phyloP scores from a whole-genome alignment of 2,113 vertebrate genomes.

The Cepphus grylle region DNA sequence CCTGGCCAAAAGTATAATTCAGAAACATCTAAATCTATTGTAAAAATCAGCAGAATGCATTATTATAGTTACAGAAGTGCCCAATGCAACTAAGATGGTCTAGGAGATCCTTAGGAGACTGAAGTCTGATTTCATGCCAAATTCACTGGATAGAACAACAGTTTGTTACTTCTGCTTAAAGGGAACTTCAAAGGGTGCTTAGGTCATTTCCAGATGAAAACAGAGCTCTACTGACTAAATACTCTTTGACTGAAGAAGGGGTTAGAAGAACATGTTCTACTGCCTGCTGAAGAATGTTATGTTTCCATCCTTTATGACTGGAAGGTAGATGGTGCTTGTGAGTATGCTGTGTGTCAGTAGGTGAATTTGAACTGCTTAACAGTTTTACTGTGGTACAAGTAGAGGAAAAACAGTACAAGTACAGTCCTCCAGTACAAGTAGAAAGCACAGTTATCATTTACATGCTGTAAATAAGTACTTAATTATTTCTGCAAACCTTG shows the following conservation, averaged over 20 bases:
- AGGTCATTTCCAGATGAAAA: neutral
- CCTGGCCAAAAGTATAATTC: neutral
- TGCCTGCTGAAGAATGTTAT: neutral
- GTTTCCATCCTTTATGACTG: neutral
- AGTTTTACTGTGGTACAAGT: neutral
- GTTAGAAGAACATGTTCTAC: neutral
- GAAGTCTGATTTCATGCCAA: neutral
- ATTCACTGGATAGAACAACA: neutral
- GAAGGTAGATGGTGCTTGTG: neutral
- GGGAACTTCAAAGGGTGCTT: neutral
- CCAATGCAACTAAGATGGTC: neutral
- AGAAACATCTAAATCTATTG: neutral
- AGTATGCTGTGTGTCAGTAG: neutral
- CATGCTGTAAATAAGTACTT: neutral
- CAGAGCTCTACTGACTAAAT: neutral
- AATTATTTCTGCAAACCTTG: neutral
- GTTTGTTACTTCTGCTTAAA: neutral
- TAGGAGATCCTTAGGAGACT: neutral
- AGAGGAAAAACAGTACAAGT: neutral
- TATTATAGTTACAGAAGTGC: neutral
- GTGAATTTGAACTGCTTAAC: neutral
- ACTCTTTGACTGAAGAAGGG: neutral
- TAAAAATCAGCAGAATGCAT: neutral
- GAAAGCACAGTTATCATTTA: neutral
- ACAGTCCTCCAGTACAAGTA: neutral